phyloP scores from a whole-genome alignment of 2,797 vertebrate genomes.

The Glyptemys insculpta region DNA sequence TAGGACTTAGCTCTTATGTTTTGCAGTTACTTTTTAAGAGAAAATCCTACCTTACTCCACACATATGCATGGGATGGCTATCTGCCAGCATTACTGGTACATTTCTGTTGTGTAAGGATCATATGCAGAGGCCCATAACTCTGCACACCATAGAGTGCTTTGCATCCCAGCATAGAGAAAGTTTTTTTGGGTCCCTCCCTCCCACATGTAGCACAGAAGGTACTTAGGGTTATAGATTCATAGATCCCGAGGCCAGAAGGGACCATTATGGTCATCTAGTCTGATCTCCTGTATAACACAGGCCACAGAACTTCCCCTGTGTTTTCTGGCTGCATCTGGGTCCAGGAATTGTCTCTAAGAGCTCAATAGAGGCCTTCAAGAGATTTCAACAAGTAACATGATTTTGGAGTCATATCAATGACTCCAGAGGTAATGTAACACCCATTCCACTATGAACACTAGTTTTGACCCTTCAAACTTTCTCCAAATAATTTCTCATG shows the following conservation, averaged over 20 bases:
- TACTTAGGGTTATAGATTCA: not conserved
- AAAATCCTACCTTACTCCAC: not conserved
- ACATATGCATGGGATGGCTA: not conserved
- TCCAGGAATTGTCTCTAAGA: not conserved
- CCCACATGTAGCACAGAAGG: not conserved
- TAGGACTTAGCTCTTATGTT: not conserved
- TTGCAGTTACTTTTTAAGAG: not conserved
- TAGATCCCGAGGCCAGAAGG: too few relatives aligned
- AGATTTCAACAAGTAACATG: not conserved
- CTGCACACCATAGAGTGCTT: not conserved
- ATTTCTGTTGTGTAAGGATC: not conserved
- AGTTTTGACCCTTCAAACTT: not conserved
- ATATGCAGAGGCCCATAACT: constrained; percentile 12
- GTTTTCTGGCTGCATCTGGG: not conserved
- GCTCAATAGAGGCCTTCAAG: not conserved
- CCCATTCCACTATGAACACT: not conserved
- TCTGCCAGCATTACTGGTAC: not conserved
- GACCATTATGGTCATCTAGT: too few relatives aligned
- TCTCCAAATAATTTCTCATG: not conserved
- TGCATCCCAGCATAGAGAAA: not conserved
- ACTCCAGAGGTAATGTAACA: not conserved
- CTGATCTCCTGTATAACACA: not conserved
- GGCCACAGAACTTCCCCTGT: not conserved
- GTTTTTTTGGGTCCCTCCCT: constrained; percentile 11
- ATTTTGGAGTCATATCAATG: not conserved